Evolutionary conservation across 2,888 invertebrate genomes (phyloP).

Genomic region (Yponomeuta malinellus): DNA sequence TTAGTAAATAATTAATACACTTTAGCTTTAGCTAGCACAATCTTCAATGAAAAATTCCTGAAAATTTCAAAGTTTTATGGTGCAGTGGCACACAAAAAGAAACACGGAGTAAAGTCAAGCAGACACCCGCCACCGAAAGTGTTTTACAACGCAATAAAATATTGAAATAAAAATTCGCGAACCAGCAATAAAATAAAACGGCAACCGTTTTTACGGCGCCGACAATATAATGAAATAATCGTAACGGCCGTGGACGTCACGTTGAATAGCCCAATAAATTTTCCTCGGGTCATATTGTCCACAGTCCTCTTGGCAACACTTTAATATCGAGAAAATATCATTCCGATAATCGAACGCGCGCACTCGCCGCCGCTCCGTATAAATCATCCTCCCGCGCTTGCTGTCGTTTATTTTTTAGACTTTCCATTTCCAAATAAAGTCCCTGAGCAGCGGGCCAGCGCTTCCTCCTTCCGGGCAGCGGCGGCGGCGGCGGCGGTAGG

Average conservation of each 20-base stretch:
- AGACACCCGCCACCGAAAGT: slow-evolving; percentile 18
- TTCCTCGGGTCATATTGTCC: slow-evolving; percentile 75
- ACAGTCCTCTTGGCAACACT: slow-evolving; percentile 71
- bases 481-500: slow-evolving; percentile 21
- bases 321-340: slow-evolving; percentile 75
- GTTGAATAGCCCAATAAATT: slow-evolving; percentile 72
- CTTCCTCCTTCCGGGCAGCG: slow-evolving; percentile 72
- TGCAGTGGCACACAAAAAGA: neutral
- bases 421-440: slow-evolving; percentile 76
- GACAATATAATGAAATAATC: slow-evolving; percentile 74
- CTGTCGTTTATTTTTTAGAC: slow-evolving; percentile 73
- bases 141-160: slow-evolving; percentile 71
- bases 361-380: slow-evolving; percentile 55
- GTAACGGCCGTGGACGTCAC: slow-evolving; percentile 70
- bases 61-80: neutral
- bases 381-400: slow-evolving; percentile 65
- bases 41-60: neutral
- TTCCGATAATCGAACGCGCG: slow-evolving; percentile 65
- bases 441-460: slow-evolving; percentile 68
- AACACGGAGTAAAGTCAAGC: neutral
- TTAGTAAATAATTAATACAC: neutral
- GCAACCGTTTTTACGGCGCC: slow-evolving; percentile 72
- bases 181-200: slow-evolving; percentile 71
- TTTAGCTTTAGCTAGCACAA: neutral
- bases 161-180: slow-evolving; percentile 68